Conservation (phyloP, 2,797 vertebrate genomes). For the Hippoglossus hippoglossus region DNA sequence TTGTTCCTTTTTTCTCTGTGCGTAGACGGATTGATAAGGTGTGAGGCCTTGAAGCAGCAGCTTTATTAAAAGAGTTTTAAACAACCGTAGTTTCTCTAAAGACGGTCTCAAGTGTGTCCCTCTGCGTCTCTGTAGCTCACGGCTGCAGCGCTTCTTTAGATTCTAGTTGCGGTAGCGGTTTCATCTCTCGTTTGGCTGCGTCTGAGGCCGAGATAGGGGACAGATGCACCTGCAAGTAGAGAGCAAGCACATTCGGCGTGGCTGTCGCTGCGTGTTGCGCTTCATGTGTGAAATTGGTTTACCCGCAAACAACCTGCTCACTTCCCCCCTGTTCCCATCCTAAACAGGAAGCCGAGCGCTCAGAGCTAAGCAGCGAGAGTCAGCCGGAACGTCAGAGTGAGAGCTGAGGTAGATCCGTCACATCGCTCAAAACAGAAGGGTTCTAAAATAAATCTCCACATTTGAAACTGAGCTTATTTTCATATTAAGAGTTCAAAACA, state of each 20-base stretch:
- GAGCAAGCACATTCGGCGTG: constrained; percentile 47
- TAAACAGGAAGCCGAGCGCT: constrained; percentile 76
- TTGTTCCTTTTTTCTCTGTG: constrained; percentile 9
- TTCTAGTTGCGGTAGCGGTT: constrained; percentile 31
- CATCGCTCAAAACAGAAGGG: neutral
- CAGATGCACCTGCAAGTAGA: constrained; percentile 59
- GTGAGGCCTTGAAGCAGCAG: constrained; percentile 30
- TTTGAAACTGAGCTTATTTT: neutral
- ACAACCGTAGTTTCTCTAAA: constrained; percentile 33
- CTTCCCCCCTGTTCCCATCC: constrained; percentile 63
- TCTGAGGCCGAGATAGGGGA: constrained; percentile 23
- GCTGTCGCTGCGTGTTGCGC: constrained; percentile 25
- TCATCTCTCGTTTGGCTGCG: constrained; percentile 57
- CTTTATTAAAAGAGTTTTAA: constrained; percentile 42
- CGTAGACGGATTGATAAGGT: constrained; percentile 27
- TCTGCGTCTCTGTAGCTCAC: constrained; percentile 20
- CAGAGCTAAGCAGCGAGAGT: constrained; percentile 17
- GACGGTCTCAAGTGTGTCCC: constrained; percentile 35
- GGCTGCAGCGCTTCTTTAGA: constrained; percentile 30
- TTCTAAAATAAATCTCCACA: neutral
- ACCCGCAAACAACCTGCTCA: constrained; percentile 52
- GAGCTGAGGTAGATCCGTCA: neutral
- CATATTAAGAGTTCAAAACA: neutral
- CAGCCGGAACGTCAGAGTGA: constrained; percentile 8
- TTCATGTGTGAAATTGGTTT: constrained; percentile 72